Base-by-base conservation (phyloP, 2,888 invertebrate genomes). In the Lasioglossum figueresi region DNA sequence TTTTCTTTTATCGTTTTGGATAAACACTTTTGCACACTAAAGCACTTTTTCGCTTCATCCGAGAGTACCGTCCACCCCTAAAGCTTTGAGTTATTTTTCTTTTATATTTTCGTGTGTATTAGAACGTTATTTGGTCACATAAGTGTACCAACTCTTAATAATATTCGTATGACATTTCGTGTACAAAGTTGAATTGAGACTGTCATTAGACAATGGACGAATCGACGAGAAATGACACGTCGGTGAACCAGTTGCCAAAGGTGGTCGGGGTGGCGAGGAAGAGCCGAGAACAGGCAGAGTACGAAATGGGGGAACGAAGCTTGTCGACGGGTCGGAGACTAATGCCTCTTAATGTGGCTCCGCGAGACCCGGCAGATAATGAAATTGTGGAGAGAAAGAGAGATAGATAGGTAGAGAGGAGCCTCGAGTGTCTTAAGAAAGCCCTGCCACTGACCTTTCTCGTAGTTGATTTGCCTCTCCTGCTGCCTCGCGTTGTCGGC, bases 401-500 rank as follows among this genome's bases (percentile, higher is more conserved):
- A 37, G 94, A 94, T 94, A 94, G 94, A 94, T 34, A 37, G 37
- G 12, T 31, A 1, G 66, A 19, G 94, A 94, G 94, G 94, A 94
- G 93, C 94, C 93, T 94, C 94, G 92, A 94, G 93, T 93, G 94
- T 93, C 94, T 94, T 93, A 94, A 95, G 94, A 94, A 93, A 95
- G 93, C 93, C 94, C 93, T 93, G 95, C 94, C 94, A 95, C 96
- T 95, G 96, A 99, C 99, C 98, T 98, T 99, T 99, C 96, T 99
- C 99, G 95, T 98, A 98, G 96, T 97, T 98, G 95, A 98, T 98
- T 95, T 99, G 99, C 91, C 99, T 96, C 95, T 99, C 99, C 95
- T 99, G 99, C 94, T 99, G 99, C 92, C 99, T 97, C 80, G 99
- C 99, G 95, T 99, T 99, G 95, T 99, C 99, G 3, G 99, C 99